Percentiles rank a stretch among this genome's conserved stretches.
Evolutionary conservation across 2,888 invertebrate genomes (phyloP).

Genomic region (Desoria tigrina): DNA sequence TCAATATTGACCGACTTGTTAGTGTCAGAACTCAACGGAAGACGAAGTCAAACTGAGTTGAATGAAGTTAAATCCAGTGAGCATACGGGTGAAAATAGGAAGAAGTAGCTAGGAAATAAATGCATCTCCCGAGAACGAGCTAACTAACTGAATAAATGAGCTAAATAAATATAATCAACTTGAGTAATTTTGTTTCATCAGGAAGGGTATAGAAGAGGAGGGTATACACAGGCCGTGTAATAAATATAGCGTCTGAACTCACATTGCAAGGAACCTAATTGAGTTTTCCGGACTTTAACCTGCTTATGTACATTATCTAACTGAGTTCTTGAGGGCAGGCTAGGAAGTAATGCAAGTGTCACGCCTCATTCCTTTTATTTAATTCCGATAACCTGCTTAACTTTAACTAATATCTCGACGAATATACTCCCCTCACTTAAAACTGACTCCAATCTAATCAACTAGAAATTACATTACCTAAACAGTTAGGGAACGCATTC

Average conservation of each 20-base stretch:
- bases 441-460: no score
- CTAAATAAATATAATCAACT: conserved; percentile 51
- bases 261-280: conserved; percentile 35
- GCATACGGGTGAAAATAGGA: conserved; percentile 5
- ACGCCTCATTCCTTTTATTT: conserved; percentile 24
- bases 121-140: background rate
- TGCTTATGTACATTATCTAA: conserved; percentile 20
- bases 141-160: conserved; percentile 26
- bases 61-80: conserved; percentile 1
- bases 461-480: no score
- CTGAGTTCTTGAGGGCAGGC: background rate
- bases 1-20: no score
- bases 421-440: no score
- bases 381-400: no score
- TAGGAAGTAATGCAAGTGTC: conserved; percentile 17
- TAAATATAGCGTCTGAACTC: background rate
- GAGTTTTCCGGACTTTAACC: conserved; percentile 38
- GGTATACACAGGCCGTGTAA: background rate
- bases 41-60: background rate
- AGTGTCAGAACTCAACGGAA: no score
- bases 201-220: conserved; percentile 20
- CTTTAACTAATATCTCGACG: no score
- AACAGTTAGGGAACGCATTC: no score
- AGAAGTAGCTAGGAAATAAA: background rate
- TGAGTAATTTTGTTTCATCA: conserved; percentile 46